Conservation (phyloP, 2,113 vertebrate genomes). For the Paramormyrops kingsleyae region DNA sequence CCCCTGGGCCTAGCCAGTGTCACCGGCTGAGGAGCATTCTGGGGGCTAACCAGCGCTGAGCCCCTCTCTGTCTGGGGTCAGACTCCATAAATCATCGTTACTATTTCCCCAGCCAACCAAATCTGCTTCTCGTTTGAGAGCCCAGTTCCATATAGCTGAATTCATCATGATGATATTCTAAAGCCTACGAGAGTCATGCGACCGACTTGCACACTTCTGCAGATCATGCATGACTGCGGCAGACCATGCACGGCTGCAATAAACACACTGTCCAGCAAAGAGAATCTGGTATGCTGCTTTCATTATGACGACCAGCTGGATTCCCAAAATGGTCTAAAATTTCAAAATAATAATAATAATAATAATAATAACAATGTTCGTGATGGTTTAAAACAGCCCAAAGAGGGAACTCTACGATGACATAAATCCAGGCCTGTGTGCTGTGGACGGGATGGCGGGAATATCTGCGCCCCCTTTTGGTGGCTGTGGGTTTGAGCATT, state of each 20-base stretch:
- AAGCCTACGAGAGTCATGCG: not conserved
- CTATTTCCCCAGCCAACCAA: not conserved
- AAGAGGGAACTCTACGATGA: not conserved
- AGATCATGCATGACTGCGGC: not conserved
- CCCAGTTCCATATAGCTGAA: not conserved
- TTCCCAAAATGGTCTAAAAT: not conserved
- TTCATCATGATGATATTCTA: not conserved
- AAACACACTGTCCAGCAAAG: not conserved
- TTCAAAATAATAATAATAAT: not conserved
- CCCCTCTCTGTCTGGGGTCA: not conserved
- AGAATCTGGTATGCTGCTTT: not conserved
- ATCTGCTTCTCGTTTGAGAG: not conserved
- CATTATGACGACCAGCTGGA: not conserved
- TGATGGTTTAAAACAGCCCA: not conserved
- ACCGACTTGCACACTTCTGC: not conserved
- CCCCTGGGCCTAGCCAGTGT: not conserved
- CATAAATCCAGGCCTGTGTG: not conserved
- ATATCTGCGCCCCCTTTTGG: not conserved
- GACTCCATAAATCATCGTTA: not conserved
- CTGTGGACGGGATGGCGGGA: not conserved
- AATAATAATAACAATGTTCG: not conserved
- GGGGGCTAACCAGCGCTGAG: not conserved
- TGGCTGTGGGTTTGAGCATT: not conserved
- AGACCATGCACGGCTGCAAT: not conserved
- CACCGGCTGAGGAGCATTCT: not conserved